These are phyloP conservation scores for Lacerta agilis DNA, from an alignment of 2,797 vertebrate genomes.

Conservation along the genomic window DNA sequence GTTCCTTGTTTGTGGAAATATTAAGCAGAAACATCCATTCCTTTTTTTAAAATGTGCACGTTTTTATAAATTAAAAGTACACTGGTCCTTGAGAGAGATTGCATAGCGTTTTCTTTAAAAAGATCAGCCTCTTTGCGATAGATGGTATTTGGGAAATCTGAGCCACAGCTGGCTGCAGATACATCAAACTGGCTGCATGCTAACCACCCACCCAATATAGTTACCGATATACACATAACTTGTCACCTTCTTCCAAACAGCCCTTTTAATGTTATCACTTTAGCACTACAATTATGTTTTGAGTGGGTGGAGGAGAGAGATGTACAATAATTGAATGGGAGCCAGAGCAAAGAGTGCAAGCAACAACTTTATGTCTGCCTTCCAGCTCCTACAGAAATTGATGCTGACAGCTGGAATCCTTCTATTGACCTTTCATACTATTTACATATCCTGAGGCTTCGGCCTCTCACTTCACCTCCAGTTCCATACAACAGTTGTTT, in stretches of 20 bases:
- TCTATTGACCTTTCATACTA: neutral
- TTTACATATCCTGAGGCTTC: neutral
- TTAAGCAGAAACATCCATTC: neutral
- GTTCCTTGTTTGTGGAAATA: neutral
- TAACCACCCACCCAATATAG: neutral
- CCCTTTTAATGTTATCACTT: neutral
- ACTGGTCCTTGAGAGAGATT: neutral
- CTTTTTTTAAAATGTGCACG: neutral
- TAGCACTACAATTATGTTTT: neutral
- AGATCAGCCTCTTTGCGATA: neutral
- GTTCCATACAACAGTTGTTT: neutral
- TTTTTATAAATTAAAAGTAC: neutral
- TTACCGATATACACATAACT: neutral
- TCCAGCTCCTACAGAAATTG: neutral
- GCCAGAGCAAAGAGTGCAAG: neutral
- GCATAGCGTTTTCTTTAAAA: neutral
- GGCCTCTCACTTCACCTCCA: neutral
- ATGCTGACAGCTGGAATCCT: neutral
- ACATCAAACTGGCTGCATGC: neutral
- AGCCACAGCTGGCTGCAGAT: neutral
- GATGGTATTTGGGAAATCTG: neutral
- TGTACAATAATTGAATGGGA: neutral
- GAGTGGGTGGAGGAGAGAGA: too few relatives aligned
- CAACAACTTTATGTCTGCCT: fast-evolving
- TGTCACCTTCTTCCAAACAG: neutral